Conservation (phyloP, 2,888 invertebrate genomes). For the Leptothorax acervorum region DNA sequence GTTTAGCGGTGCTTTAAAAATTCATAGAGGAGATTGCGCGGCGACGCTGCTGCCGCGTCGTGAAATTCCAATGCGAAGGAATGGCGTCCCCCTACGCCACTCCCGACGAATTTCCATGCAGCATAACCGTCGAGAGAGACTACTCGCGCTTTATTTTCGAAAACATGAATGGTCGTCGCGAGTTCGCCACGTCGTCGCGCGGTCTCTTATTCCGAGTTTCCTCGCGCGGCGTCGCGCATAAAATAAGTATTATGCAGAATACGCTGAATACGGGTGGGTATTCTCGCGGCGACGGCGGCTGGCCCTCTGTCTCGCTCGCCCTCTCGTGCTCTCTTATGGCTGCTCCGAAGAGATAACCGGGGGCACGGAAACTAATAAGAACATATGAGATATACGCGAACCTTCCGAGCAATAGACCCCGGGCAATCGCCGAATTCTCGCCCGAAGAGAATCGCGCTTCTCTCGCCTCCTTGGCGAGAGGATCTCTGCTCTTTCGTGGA, state of each 20-base stretch:
- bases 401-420: slow-evolving; percentile 73
- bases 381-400: slow-evolving; percentile 74
- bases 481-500: slow-evolving; percentile 7
- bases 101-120: slow-evolving; percentile 10
- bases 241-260: slow-evolving; percentile 77
- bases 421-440: slow-evolving; percentile 58
- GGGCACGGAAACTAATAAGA: slow-evolving; percentile 75
- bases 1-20: slow-evolving; percentile 37
- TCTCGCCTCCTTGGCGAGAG: neutral
- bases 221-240: slow-evolving; percentile 73
- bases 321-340: slow-evolving; percentile 56
- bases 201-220: slow-evolving; percentile 70
- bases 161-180: slow-evolving; percentile 54
- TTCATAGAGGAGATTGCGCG: slow-evolving; percentile 45
- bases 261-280: slow-evolving; percentile 53
- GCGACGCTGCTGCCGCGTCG: slow-evolving; percentile 30
- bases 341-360: slow-evolving; percentile 50
- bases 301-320: slow-evolving; percentile 52
- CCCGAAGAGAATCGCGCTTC: slow-evolving; percentile 38
- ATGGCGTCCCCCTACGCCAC: neutral
- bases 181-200: slow-evolving; percentile 56
- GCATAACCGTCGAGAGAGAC: slow-evolving; percentile 52
- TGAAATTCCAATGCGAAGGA: slow-evolving; percentile 40
- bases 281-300: slow-evolving; percentile 40
- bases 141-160: slow-evolving; percentile 65